Percentiles rank a stretch among this genome's conserved stretches.
Evolutionary conservation across 2,888 invertebrate species (phyloP).

Genomic region (Chesias legatella): DNA sequence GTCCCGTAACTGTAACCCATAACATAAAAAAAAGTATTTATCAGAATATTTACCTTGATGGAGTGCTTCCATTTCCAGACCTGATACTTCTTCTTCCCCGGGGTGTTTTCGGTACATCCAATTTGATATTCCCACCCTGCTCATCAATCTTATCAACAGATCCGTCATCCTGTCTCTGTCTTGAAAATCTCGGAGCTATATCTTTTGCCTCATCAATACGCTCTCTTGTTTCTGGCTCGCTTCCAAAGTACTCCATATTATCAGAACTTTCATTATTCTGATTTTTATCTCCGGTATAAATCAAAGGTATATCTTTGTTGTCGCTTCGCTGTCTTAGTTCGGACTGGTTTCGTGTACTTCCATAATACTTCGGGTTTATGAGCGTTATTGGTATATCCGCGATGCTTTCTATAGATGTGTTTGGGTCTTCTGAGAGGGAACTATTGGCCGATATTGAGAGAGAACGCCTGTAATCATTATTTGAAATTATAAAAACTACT

Average conservation of each 20-base stretch:
- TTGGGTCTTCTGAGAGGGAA: slow-evolving; percentile 68
- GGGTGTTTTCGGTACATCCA: slow-evolving; percentile 50
- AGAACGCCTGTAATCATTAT: slow-evolving; percentile 46
- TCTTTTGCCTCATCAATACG: too few relatives aligned
- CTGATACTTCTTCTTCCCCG: slow-evolving; percentile 52
- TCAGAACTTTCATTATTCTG: too few relatives aligned
- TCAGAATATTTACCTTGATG: slow-evolving; percentile 46
- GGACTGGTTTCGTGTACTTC: slow-evolving; percentile 23
- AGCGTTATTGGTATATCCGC: slow-evolving; percentile 68
- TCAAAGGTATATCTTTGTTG: background rate
- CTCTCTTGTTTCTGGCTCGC: too few relatives aligned
- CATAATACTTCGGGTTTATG: slow-evolving; percentile 60
- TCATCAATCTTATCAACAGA: background rate
- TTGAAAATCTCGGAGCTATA: background rate
- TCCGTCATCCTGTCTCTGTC: background rate
- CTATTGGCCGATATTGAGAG: slow-evolving; percentile 68
- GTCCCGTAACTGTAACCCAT: too few relatives aligned
- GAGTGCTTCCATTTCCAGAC: slow-evolving; percentile 44
- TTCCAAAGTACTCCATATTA: too few relatives aligned
- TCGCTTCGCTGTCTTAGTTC: slow-evolving; percentile 1
- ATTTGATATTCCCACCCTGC: slow-evolving; percentile 18
- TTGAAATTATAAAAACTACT: too few relatives aligned
- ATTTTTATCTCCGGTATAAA: too few relatives aligned
- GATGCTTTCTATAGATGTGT: slow-evolving; percentile 67
- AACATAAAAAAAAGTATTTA: too few relatives aligned